Percentiles rank a stretch among this genome's conserved stretches.
Evolutionary conservation across 2,888 invertebrate species (phyloP).

Genomic region (Lepidochrysops patricia): DNA sequence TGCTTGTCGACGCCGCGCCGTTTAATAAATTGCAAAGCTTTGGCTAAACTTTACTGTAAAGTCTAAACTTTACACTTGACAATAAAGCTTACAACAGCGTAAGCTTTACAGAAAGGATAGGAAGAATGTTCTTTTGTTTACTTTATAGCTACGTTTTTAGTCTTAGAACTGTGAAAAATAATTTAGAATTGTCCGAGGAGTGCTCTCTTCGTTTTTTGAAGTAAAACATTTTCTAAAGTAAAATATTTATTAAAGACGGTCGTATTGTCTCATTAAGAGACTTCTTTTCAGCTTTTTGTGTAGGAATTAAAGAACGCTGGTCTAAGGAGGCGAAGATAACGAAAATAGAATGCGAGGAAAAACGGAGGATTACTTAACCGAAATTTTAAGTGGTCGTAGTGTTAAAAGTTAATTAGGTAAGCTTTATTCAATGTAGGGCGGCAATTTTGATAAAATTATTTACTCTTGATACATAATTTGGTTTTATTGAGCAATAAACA

Average conservation of each 20-base stretch:
- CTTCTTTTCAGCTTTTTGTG: slow-evolving; percentile 1
- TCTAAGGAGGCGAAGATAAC: neutral
- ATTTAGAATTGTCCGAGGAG: neutral
- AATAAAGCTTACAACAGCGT: too few relatives aligned
- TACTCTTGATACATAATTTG: neutral
- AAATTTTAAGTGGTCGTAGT: neutral
- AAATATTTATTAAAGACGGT: neutral
- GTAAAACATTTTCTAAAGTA: neutral
- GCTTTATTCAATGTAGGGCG: neutral
- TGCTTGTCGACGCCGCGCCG: neutral
- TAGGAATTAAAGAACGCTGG: neutral
- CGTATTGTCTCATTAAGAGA: neutral
- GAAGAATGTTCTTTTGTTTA: neutral
- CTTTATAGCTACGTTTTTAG: neutral
- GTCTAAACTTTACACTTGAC: too few relatives aligned
- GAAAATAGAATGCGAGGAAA: neutral
- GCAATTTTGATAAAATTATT: neutral
- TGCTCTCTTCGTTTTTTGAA: neutral
- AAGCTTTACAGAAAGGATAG: too few relatives aligned
- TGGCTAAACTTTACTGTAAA: neutral
- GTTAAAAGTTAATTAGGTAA: neutral
- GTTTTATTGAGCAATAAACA: neutral
- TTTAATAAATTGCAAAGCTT: neutral
- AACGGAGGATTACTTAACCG: neutral
- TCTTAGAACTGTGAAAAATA: neutral